Base-by-base conservation (phyloP, 2,888 invertebrate species). In the Aphrophora alni region DNA sequence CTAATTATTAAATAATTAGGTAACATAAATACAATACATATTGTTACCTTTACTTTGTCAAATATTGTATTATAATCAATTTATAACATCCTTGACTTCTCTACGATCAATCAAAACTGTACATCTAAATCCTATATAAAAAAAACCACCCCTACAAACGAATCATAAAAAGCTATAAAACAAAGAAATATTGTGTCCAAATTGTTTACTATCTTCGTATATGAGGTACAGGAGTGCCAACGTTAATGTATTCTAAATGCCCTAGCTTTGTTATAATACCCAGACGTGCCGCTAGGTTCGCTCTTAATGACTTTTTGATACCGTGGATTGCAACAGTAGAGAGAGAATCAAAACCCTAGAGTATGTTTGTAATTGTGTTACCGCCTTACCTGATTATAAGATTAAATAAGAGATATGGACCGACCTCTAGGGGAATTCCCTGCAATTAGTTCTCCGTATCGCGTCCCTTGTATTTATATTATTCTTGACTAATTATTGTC, bases 221-320 rank as follows among this genome's bases (percentile, higher is more conserved):
- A n/a, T 33, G 33, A 33, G 33, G 8, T 8, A 33, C n/a, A 8
- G 33, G 33, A 33, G 8, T 3, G 59, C 4, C 59, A 2, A 59
- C 59, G 59, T 59, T 59, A 59, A 59, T 59, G 59, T 59, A 59
- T 59, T 59, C 59, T 21, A 21, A 59, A 59, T 59, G 59, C 59
- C 59, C 21, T 21, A 21, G 59, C 59, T 59, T 59, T 59, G 59
- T 59, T 59, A 21, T 59, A 59, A 59, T 59, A 59, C 59, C 59
- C 59, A 21, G 59, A 21, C 59, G 21, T 59, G 59, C 21, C n/a
- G 59, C 59, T 59, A 21, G n/a, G 59, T 59, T n/a, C 59, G 59
- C 59, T 59, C 59, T 59, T 59, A 59, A 59, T 59, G 59, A 59
- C 59, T 59, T 59, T 59, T 59, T 59, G 59, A 59, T 59, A 59